These are phyloP conservation scores for Drosophila histrio DNA, from an alignment of 2,888 invertebrate genomes.

Conservation along the genomic window DNA sequence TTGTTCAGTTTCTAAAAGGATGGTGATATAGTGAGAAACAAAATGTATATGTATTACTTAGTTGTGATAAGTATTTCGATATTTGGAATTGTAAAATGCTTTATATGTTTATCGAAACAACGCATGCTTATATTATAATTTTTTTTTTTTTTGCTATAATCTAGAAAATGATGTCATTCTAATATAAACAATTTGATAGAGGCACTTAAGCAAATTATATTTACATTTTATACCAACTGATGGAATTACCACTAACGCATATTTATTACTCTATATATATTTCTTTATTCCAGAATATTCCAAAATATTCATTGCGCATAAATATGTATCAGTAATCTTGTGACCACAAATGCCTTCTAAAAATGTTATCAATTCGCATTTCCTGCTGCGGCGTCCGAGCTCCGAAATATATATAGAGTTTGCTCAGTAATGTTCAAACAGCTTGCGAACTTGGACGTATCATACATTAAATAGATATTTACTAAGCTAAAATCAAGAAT, in stretches of 20 bases:
- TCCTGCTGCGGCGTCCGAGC: constrained; percentile 20
- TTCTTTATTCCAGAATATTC: too few relatives aligned
- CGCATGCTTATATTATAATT: too few relatives aligned
- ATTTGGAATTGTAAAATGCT: not conserved
- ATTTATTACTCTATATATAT: too few relatives aligned
- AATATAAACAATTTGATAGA: too few relatives aligned
- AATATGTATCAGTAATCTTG: too few relatives aligned
- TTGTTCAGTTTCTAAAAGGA: constrained; percentile 88
- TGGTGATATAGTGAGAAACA: not conserved
- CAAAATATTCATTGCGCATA: too few relatives aligned
- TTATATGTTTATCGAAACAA: not conserved
- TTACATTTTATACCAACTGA: too few relatives aligned
- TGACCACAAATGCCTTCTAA: not conserved
- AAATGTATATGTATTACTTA: not conserved
- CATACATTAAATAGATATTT: not conserved
- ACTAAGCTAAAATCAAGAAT: not conserved
- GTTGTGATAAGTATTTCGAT: not conserved
- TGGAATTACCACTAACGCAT: too few relatives aligned
- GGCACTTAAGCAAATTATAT: too few relatives aligned
- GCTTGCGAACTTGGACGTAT: not conserved
- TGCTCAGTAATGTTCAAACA: not conserved
- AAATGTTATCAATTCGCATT: constrained; percentile 21
- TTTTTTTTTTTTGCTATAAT: not conserved
- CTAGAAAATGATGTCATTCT: too few relatives aligned
- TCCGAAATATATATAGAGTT: not conserved